A percentile compares a stretch with the other conserved stretches of the same genome.
These are phyloP conservation scores for Eilema caniola DNA, from an alignment of 2,888 invertebrate genomes.

Conservation along the genomic window DNA sequence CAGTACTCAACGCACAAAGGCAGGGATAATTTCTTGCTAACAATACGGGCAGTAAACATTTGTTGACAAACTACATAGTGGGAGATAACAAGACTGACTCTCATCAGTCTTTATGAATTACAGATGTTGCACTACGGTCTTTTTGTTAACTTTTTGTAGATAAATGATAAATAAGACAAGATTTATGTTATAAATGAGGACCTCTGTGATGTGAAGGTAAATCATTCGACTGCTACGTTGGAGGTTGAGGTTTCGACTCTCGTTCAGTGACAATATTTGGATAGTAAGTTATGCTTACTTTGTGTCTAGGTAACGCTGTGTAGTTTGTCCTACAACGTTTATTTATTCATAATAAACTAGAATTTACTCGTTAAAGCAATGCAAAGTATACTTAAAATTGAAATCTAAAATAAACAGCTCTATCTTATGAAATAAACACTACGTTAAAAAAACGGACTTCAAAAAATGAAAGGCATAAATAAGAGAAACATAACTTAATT, in stretches of 20 bases:
- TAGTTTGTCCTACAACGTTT: neutral
- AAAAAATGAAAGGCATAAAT: too few species aligned
- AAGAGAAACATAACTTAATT: too few species aligned
- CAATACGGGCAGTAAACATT: constrained; percentile 46
- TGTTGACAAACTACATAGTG: constrained; percentile 50
- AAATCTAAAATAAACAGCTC: constrained; percentile 9
- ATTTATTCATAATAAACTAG: neutral
- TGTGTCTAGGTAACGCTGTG: neutral
- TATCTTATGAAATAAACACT: too few species aligned
- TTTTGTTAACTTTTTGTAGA: neutral
- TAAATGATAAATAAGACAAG: neutral
- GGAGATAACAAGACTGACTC: constrained; percentile 24
- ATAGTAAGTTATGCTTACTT: neutral
- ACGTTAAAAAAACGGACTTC: too few species aligned
- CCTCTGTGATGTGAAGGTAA: neutral
- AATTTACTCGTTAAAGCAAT: neutral
- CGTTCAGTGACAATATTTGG: neutral
- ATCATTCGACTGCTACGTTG: neutral
- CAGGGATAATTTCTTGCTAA: constrained; percentile 34
- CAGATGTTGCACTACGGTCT: neutral
- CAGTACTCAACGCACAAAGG: constrained; percentile 45
- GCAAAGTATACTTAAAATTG: neutral
- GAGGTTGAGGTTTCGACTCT: neutral
- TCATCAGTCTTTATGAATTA: constrained; percentile 12
- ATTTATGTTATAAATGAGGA: neutral